Evolutionary conservation across 53 echinoderm and acorn worm genomes (phyloP), one percentile per base, ranked within the genome.

Genomic region (Mesocentrotus franciscanus): DNA sequence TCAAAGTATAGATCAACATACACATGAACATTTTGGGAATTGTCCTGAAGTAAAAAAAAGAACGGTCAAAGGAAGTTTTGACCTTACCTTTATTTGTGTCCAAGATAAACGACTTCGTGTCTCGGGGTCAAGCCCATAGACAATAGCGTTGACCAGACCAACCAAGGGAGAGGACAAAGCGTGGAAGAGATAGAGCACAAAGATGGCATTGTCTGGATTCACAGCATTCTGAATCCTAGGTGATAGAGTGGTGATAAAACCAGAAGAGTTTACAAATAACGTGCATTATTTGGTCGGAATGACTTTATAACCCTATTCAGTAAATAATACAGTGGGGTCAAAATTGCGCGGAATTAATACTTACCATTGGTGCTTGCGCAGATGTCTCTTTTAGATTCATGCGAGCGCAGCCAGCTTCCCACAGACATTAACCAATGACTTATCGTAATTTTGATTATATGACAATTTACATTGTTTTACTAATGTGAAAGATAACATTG

Each of bases 101-200:
- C 98, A 99, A 30, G 97, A 94, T 12, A 99, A 94, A 60, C 98
- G 90, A 78, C 98, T 99, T 1, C 97, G 97, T 3, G 99, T 99
- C 96, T 99, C 99, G 27, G 97, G 96, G 78, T 99, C 99, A 90
- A 99, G 32, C 10, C 99, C 99, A 94, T 99, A 99, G 20, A 98
- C 99, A 13, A 99, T 93, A 10, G 99, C 97, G 78, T 99, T 99
- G 58, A 99, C 96, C 56, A 97, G 85, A 15, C 99, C 99, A 61
- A 97, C 97, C 22, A 99, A 85, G 5, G 99, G 99, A 2, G 96
- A 95, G 11, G 97, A 91, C 35, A 98, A 90, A 56, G 99, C 97
- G 35, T 99, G 99, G 10, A 99, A 96, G 70, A 99, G 79, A 35
- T 95, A 95, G 72, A 99, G 90, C 0, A 90, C 99, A 96, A 99